Conservation (phyloP, 2,797 vertebrate species). For the Poecilia picta region DNA sequence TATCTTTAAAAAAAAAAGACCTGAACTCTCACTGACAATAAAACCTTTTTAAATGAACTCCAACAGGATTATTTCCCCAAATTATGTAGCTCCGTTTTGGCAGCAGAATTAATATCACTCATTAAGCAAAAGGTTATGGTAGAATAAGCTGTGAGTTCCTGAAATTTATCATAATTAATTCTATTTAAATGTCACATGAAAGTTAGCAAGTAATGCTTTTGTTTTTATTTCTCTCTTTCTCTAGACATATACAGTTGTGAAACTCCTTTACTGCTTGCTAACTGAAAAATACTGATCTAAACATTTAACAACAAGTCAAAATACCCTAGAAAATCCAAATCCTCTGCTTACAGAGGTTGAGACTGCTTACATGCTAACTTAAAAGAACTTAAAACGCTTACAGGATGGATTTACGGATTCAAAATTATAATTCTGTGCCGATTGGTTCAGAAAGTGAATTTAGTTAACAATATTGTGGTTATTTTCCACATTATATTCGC, state of each 20-base stretch:
- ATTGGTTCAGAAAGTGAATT: background rate
- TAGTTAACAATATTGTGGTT: background rate
- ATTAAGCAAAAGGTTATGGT: slow-evolving; percentile 63
- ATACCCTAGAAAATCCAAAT: background rate
- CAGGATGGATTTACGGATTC: background rate
- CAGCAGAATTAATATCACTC: slow-evolving; percentile 46
- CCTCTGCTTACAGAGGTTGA: background rate
- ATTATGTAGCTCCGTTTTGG: slow-evolving; percentile 27
- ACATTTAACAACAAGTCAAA: background rate
- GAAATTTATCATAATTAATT: slow-evolving; percentile 60
- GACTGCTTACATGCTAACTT: background rate
- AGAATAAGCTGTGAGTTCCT: slow-evolving; percentile 50
- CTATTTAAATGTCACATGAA: slow-evolving; percentile 48
- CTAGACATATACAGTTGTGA: slow-evolving; percentile 1
- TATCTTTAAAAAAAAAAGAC: slow-evolving; percentile 8
- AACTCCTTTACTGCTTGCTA: background rate
- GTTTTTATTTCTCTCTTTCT: background rate
- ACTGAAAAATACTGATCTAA: background rate
- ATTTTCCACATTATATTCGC: background rate
- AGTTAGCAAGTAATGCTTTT: slow-evolving; percentile 30
- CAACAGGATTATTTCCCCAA: slow-evolving; percentile 13
- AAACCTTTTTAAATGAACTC: background rate
- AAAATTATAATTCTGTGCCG: background rate
- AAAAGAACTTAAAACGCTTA: background rate
- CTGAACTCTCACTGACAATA: background rate